Base-by-base conservation (phyloP, 1,140 invertebrate genomes). In the Pseudomyrmex sp. region DNA sequence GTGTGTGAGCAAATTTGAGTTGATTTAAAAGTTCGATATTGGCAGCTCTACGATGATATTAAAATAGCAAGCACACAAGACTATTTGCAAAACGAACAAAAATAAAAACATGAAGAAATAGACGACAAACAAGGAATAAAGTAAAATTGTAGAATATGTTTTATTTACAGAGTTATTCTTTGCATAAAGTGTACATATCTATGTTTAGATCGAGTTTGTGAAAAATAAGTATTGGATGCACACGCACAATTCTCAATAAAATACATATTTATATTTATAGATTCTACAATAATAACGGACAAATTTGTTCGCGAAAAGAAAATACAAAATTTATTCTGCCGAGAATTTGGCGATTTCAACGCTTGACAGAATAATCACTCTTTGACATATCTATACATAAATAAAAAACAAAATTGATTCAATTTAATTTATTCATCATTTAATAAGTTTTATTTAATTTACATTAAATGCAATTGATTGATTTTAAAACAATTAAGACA, bases 281-380 rank as follows among this genome's bases (percentile, higher is more conserved):
- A 35, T 35, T 35, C 35, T 35, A 26, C 9, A 10, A 52, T 12
- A 52, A 12, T 52, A 52, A 52, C 12, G 3, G 13, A 52, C 7
- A 52, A 52, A 13, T 52, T 13, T 52, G 50, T 13, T 61, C 12
- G 3, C 9, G 35, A 59, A 48, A 46, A 59, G 2, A 50, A 80
- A 72, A 70, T 23, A 18, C 12, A 23, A 10, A 58, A 50, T 50
- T 76, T 7, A 35, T 13, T 3, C 4, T 61, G 12, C 72, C 35
- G 18, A 61, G 54, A 70, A 72, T 80, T 80, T 70, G 46, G 56
- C 76, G 76, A 80, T 18, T 80, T 80, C 46, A 72, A 80, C 15
- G 76, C 66, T 20, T 3, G 76, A 70, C 48, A 20, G 50, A 72
- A 23, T 58, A 69, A 58, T 79, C 15, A 1, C 7, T 35, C 12